Evolutionary conservation across 2,888 invertebrate species (phyloP).

Genomic region (Mesorhabditis sp.): DNA sequence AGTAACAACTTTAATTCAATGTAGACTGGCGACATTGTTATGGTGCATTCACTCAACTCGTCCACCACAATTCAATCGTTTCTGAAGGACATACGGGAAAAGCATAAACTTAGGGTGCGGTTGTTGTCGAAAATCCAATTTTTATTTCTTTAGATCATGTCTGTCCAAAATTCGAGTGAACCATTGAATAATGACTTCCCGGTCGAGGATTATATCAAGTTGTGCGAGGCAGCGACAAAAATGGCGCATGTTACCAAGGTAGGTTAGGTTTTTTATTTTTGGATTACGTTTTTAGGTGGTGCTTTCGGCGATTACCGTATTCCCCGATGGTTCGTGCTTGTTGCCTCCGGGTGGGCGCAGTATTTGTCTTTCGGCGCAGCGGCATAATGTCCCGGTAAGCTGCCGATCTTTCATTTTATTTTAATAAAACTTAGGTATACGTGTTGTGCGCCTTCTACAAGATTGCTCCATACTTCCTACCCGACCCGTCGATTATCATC

Average conservation of each 20-base stretch:
- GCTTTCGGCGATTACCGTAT: slow-evolving; percentile 40
- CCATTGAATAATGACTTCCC: slow-evolving; percentile 12
- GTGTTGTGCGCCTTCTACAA: slow-evolving; percentile 48
- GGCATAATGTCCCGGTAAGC: slow-evolving; percentile 45
- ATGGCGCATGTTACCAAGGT: slow-evolving; percentile 32
- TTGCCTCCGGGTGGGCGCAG: slow-evolving; percentile 44
- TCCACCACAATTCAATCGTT: slow-evolving; percentile 37
- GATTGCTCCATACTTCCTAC: slow-evolving; percentile 29
- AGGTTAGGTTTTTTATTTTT: neutral
- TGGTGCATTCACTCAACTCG: slow-evolving; percentile 30
- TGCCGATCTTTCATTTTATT: neutral
- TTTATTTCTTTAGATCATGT: slow-evolving; percentile 13
- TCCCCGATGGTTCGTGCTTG: slow-evolving; percentile 49
- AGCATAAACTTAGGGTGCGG: slow-evolving; percentile 13
- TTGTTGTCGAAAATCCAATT: neutral
- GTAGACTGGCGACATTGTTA: slow-evolving; percentile 33
- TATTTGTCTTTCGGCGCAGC: slow-evolving; percentile 43
- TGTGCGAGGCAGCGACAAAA: slow-evolving; percentile 25
- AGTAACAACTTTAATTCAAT: neutral
- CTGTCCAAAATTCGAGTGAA: slow-evolving; percentile 11
- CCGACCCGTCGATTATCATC: slow-evolving; percentile 22
- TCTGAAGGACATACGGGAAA: slow-evolving; percentile 16
- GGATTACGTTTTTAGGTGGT: slow-evolving; percentile 30
- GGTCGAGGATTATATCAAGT: slow-evolving; percentile 19
- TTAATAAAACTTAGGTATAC: slow-evolving; percentile 20